Evolutionary conservation across 2,888 invertebrate species (phyloP), one percentile per base, ranked within the genome.

Genomic region (Fabriciana adippe): DNA sequence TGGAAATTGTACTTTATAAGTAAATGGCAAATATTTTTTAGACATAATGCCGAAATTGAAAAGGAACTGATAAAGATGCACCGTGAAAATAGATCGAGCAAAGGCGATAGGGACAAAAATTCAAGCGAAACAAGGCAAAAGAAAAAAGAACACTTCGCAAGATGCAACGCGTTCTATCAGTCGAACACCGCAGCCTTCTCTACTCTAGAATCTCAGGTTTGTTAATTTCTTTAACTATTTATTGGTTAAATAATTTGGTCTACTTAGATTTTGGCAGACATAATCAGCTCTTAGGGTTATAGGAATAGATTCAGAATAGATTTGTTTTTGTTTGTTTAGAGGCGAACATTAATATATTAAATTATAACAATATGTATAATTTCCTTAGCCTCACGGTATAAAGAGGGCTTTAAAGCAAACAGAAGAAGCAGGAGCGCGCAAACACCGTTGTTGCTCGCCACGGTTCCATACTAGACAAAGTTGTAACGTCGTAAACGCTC

Each of bases 1-100:
- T 8, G 8, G 11, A 54, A 14, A 26, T 54, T 54, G 6, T 21
- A 21, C 8, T 21, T 54, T 13, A 26, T 8, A 26, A 18, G 14
- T 41, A 21, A 16, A 18, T 54, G 5, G 15, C 16, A 8, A 51
- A 16, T 16, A 51, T 51, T 21, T 26, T 50, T 70, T 76, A 96
- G 96, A 78, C 97, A 97, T 82, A 97, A 97, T 76, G 93, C 94
- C 72, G 95, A 96, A 69, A 97, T 97, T 97, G 97, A 97, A 81
- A 96, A 96, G 77, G 93, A 94, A 60, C 93, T 97, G 93, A 88
- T 95, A 1, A 96, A 96, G 78, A 94, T 93, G 68, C 96, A 96
- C 75, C 93, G 95, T 0, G 95, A 95, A 71, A 89, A 92, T 3
- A 91, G 96, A 13, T 91, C 89, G 0, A 89, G 88, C 15, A 88